These are phyloP conservation scores for Triplophysa yarkandensis DNA, from an alignment of 2,797 vertebrate genomes.

Conservation along the genomic window DNA sequence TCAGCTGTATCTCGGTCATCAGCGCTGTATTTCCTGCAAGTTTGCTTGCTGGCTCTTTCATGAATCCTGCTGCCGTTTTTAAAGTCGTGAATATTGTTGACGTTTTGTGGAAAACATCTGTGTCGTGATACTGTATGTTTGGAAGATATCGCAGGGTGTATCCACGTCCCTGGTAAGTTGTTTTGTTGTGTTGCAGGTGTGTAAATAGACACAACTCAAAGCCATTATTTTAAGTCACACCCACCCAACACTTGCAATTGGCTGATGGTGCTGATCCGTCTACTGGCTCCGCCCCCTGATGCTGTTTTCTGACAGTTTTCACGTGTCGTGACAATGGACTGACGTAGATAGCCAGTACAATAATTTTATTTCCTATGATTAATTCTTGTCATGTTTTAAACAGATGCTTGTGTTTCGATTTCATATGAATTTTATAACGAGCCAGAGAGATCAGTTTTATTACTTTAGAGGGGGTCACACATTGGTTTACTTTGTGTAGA, in stretches of 20 bases:
- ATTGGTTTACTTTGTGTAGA: not conserved
- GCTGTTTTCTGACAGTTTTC: not conserved
- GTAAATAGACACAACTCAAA: constrained; percentile 8
- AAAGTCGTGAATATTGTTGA: constrained; percentile 45
- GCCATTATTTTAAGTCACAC: not conserved
- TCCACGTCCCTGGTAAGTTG: not conserved
- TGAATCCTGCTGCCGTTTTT: constrained; percentile 58
- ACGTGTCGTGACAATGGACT: not conserved
- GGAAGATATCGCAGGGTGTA: constrained; percentile 16
- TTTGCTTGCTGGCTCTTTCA: constrained; percentile 40
- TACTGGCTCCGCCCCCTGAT: not conserved
- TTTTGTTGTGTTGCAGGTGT: not conserved
- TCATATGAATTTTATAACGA: not conserved
- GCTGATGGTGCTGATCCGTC: not conserved
- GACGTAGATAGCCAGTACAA: not conserved
- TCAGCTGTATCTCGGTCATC: constrained; percentile 50
- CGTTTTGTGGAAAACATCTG: constrained; percentile 54
- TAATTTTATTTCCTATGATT: not conserved
- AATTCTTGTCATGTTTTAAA: not conserved
- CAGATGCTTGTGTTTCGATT: not conserved
- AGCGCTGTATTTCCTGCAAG: constrained; percentile 36
- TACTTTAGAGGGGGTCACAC: not conserved
- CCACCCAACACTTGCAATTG: not conserved
- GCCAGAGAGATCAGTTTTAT: not conserved
- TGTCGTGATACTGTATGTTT: constrained; percentile 33